Conservation (phyloP, 2,113 vertebrate species). For the Hypomesus transpacificus region DNA sequence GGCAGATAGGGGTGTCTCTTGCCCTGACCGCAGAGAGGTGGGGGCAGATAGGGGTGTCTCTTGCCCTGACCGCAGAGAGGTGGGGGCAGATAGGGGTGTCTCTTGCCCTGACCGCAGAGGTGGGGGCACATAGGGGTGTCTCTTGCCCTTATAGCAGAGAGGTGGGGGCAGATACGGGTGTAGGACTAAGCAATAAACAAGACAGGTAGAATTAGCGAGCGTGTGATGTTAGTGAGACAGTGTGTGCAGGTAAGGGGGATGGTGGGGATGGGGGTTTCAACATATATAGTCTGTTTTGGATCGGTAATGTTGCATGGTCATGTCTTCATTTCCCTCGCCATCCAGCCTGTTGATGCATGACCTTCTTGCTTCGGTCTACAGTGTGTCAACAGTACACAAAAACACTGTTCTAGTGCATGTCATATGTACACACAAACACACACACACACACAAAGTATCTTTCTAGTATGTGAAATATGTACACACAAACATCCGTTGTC, state of each 20-base stretch:
- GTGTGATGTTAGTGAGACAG: conserved; percentile 31
- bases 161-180: conserved; percentile 1
- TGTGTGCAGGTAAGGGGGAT: conserved; percentile 29
- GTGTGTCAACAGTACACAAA: no score
- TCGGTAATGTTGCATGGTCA: no score
- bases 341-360: no score
- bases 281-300: no score
- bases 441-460: conserved; percentile 7
- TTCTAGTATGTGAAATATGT: no score
- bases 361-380: no score
- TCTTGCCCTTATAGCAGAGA: background rate
- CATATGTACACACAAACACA: conserved; percentile 12
- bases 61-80: conserved; percentile 30
- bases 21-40: background rate
- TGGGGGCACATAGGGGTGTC: background rate
- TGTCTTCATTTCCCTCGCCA: no score
- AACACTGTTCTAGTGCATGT: no score
- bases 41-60: conserved; percentile 31
- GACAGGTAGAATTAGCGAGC: conserved; percentile 39
- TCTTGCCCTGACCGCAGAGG: background rate
- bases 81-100: conserved; percentile 14
- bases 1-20: background rate
- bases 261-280: background rate
- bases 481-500: no score
- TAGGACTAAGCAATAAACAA: conserved; percentile 42